phyloP scores from a whole-genome alignment of 2,888 invertebrate species.

The Parapristionchus giblindavisi region DNA sequence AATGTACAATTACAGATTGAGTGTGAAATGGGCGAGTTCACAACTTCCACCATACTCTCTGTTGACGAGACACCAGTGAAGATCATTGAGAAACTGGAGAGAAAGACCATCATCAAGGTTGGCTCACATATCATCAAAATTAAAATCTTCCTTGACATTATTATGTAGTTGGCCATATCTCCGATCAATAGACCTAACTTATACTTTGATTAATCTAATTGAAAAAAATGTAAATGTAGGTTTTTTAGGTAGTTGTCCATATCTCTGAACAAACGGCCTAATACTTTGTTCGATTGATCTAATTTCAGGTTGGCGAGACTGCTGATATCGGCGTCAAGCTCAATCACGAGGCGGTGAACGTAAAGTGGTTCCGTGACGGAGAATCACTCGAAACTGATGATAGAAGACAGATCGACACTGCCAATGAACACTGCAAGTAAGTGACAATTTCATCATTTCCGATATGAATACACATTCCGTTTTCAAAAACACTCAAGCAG shows the following conservation, averaged over 20 bases:
- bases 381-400: conserved; percentile 40
- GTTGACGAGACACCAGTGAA: conserved; percentile 67
- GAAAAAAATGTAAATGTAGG: too few species aligned
- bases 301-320: conserved; percentile 50
- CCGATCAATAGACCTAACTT: too few species aligned
- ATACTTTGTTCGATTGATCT: too few species aligned
- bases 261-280: too few species aligned
- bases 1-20: conserved; percentile 40
- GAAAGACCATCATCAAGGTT: conserved; percentile 57
- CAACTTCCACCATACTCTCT: conserved; percentile 48
- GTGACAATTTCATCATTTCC: neutral
- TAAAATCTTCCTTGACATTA: too few species aligned
- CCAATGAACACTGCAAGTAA: conserved; percentile 37
- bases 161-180: too few species aligned
- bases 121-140: too few species aligned
- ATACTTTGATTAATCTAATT: too few species aligned
- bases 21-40: conserved; percentile 46
- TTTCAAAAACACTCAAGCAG: neutral
- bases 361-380: conserved; percentile 59
- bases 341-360: conserved; percentile 53
- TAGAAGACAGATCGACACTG: conserved; percentile 28
- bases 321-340: conserved; percentile 55
- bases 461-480: neutral
- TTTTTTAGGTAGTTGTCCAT: too few species aligned
- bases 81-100: conserved; percentile 58